phyloP scores from a whole-genome alignment of 2,888 invertebrate genomes.

The Stegana nigrithorax region DNA sequence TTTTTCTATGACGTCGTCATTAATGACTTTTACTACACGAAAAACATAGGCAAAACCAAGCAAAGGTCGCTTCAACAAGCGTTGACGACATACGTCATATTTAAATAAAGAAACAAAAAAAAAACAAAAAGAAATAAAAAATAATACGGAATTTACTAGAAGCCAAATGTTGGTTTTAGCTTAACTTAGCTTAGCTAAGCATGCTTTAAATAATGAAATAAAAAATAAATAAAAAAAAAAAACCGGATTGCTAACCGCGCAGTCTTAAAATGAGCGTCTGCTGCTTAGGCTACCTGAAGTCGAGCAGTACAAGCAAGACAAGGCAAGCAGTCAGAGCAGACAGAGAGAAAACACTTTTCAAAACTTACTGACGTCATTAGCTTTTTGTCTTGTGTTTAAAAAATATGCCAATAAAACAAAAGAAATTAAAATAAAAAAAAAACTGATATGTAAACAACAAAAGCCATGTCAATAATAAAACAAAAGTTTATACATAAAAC shows the following conservation, averaged over 20 bases:
- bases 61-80: too few relatives aligned
- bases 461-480: not conserved
- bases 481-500: too few relatives aligned
- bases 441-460: slow-evolving; percentile 23
- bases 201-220: not conserved
- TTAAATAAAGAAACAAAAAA: not conserved
- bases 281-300: too few relatives aligned
- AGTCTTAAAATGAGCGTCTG: slow-evolving; percentile 1
- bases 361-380: slow-evolving; percentile 11
- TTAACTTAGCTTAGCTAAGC: too few relatives aligned
- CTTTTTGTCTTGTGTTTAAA: slow-evolving; percentile 37
- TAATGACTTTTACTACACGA: too few relatives aligned
- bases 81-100: not conserved
- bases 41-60: too few relatives aligned
- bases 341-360: too few relatives aligned
- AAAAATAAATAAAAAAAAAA: not conserved
- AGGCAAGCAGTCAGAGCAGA: too few relatives aligned
- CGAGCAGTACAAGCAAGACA: too few relatives aligned
- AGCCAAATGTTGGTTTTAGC: not conserved
- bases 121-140: not conserved
- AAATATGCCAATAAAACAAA: not conserved
- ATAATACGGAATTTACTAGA: not conserved
- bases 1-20: not conserved
- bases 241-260: slow-evolving; percentile 2
- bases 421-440: not conserved